Evolutionary conservation across 2,888 invertebrate genomes (phyloP).

Genomic region (Synergus laeviventris): DNA sequence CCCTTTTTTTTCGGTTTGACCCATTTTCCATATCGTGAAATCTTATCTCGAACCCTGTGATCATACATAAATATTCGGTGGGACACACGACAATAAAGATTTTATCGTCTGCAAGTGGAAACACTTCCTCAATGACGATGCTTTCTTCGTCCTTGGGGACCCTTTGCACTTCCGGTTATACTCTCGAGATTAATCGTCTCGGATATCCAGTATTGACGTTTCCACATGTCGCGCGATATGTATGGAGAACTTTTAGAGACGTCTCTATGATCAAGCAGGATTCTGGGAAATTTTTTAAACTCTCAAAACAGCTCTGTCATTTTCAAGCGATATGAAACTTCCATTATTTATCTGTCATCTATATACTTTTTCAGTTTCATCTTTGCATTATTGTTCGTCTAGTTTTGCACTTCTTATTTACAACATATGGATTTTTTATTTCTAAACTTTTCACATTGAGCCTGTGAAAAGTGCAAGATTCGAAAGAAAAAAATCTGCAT

Average conservation of each 20-base stretch:
- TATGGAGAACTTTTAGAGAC: neutral
- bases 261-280: neutral
- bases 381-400: no score
- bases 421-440: no score
- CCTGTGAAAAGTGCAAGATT: no score
- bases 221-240: neutral
- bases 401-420: no score
- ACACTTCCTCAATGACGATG: constrained; percentile 9
- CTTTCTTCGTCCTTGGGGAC: constrained; percentile 3
- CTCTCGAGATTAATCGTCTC: constrained; percentile 14
- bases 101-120: constrained; percentile 9
- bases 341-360: neutral
- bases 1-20: constrained; percentile 3
- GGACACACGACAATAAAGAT: constrained; percentile 28
- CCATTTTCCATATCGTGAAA: constrained; percentile 15
- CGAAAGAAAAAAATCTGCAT: no score
- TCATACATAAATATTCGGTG: constrained; percentile 31
- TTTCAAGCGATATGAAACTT: neutral
- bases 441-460: no score
- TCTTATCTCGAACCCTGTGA: neutral
- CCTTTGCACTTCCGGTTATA: constrained; percentile 1
- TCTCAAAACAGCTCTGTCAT: neutral
- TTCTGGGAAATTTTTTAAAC: neutral
- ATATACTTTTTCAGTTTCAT: no score
- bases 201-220: constrained; percentile 32